Conservation (phyloP, 2,797 vertebrate species). For the Allobates femoralis region DNA sequence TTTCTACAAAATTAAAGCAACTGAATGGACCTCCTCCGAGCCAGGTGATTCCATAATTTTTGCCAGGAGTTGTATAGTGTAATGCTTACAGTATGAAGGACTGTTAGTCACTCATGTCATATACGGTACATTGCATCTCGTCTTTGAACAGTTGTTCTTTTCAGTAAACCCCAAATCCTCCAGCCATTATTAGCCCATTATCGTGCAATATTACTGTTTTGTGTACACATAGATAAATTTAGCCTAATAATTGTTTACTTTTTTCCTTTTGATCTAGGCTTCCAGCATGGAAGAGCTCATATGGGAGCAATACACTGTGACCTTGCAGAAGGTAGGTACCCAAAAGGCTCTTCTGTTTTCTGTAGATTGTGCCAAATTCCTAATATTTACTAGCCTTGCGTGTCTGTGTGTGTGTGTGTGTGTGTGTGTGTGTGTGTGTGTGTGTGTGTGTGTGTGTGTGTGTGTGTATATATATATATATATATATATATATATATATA, state of each 20-base stretch:
- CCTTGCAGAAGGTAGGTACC: conserved; percentile 87
- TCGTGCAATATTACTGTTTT: background rate
- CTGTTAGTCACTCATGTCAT: background rate
- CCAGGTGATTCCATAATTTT: too few species aligned
- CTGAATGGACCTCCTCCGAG: too few species aligned
- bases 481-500: too few species aligned
- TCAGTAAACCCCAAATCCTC: background rate
- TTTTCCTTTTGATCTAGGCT: conserved; percentile 74
- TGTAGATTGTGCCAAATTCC: background rate
- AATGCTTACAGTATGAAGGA: too few species aligned
- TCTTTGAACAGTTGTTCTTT: background rate
- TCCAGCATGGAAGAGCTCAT: conserved; percentile 91
- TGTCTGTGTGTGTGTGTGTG: too few species aligned
- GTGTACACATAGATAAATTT: background rate
- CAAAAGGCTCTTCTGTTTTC: conserved; percentile 13
- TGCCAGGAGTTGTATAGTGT: background rate
- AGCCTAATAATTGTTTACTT: conserved; percentile 29
- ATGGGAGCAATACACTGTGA: conserved; percentile 96
- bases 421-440: too few species aligned
- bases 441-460: too few species aligned
- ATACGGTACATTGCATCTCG: background rate
- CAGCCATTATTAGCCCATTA: background rate
- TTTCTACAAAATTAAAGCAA: too few species aligned
- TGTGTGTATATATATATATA: too few species aligned
- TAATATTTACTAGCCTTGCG: conserved; percentile 46